Conservation (phyloP, 2,888 invertebrate genomes). For the Phaedon cochleariae region DNA sequence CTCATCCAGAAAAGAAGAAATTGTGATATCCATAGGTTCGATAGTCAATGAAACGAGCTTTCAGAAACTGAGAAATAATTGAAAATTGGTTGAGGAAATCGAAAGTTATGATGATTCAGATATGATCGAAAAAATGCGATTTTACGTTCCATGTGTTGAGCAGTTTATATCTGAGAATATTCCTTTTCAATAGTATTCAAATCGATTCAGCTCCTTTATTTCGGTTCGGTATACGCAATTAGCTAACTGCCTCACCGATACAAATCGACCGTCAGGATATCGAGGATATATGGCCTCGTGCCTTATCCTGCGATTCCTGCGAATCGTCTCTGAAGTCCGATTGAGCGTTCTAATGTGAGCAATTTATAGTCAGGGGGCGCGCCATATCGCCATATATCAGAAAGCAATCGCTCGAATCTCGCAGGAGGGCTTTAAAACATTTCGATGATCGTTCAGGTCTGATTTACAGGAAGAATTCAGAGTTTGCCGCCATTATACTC, state of each 20-base stretch:
- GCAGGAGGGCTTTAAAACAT: slow-evolving; percentile 63
- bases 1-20: too few relatives aligned
- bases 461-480: slow-evolving; percentile 58
- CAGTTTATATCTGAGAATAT: too few relatives aligned
- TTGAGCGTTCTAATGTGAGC: slow-evolving; percentile 58
- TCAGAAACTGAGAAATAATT: too few relatives aligned
- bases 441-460: slow-evolving; percentile 57
- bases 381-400: slow-evolving; percentile 62
- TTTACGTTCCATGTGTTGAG: too few relatives aligned
- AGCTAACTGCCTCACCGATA: slow-evolving; percentile 17
- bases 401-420: slow-evolving; percentile 61
- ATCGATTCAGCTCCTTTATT: background rate
- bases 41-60: too few relatives aligned
- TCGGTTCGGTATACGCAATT: background rate
- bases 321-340: slow-evolving; percentile 53
- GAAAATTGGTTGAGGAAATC: too few relatives aligned
- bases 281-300: background rate
- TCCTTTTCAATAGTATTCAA: too few relatives aligned
- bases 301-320: too few relatives aligned
- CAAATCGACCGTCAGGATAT: background rate
- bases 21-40: too few relatives aligned
- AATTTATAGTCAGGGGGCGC: slow-evolving; percentile 61
- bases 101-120: too few relatives aligned
- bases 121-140: too few relatives aligned
- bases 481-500: slow-evolving; percentile 50